Conservation (phyloP, 2,888 invertebrate species). For the Sarcophaga subvicina region DNA sequence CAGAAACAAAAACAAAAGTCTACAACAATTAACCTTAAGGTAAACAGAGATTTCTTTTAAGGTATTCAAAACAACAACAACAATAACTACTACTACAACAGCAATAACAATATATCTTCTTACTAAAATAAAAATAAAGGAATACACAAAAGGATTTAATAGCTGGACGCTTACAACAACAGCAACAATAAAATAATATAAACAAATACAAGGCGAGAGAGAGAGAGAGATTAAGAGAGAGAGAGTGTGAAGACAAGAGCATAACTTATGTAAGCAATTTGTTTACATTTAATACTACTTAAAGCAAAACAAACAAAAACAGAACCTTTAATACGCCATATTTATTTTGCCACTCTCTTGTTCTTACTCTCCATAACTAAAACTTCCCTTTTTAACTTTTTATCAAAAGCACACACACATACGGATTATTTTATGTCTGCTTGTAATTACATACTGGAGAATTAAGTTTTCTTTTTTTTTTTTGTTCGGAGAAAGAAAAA, state of each 20-base stretch:
- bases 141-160: slow-evolving; percentile 48
- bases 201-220: slow-evolving; percentile 10
- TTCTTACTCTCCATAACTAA: not conserved
- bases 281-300: slow-evolving; percentile 56
- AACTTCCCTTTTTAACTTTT: not conserved
- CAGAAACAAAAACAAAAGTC: not conserved
- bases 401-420: not conserved
- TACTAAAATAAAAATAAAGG: slow-evolving; percentile 2
- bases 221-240: not conserved
- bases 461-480: not conserved
- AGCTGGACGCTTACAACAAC: not conserved
- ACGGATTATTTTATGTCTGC: not conserved
- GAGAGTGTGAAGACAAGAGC: not conserved
- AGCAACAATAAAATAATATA: slow-evolving; percentile 1
- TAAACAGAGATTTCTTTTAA: slow-evolving; percentile 44
- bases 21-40: slow-evolving; percentile 55
- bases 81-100: not conserved
- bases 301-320: slow-evolving; percentile 1
- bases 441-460: slow-evolving; percentile 3
- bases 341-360: not conserved
- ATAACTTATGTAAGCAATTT: slow-evolving; percentile 50
- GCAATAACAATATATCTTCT: not conserved
- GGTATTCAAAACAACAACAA: slow-evolving; percentile 24
- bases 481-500: no score
- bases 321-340: not conserved